phyloP scores from a whole-genome alignment of 2,113 vertebrate genomes.

The Eclectus roratus region DNA sequence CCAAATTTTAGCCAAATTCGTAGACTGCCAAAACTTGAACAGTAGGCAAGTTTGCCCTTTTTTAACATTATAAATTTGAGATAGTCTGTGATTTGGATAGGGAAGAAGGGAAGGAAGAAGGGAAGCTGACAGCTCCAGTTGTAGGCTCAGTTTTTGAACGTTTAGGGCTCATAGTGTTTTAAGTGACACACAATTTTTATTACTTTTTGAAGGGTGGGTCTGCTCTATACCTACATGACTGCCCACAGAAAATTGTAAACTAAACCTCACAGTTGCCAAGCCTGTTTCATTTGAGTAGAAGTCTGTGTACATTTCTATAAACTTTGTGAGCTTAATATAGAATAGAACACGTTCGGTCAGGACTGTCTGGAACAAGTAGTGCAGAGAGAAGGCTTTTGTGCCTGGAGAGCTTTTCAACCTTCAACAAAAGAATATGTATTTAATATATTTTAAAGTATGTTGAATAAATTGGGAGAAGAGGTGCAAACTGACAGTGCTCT shows the following conservation, averaged over 20 bases:
- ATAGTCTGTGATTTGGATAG: not conserved
- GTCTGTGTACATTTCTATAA: not conserved
- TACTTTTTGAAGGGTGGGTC: not conserved
- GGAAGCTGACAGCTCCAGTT: not conserved
- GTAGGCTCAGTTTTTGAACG: not conserved
- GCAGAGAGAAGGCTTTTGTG: not conserved
- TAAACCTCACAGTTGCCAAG: not conserved
- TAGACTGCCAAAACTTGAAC: not conserved
- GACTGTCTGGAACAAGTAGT: not conserved
- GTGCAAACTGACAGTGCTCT: not conserved
- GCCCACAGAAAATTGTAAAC: not conserved
- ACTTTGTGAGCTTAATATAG: not conserved
- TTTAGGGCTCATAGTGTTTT: not conserved
- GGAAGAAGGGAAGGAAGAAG: not conserved
- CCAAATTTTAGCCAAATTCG: not conserved
- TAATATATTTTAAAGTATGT: not conserved
- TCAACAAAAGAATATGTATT: not conserved
- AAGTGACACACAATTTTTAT: not conserved
- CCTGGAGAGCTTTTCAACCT: not conserved
- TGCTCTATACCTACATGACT: not conserved
- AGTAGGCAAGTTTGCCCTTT: not conserved
- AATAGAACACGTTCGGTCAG: not conserved
- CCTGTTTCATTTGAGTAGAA: not conserved
- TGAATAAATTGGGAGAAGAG: not conserved
- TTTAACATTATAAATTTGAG: not conserved